These are phyloP conservation scores for Koerneria pararmatus DNA, from an alignment of 2,888 invertebrate species.

Conservation along the genomic window DNA sequence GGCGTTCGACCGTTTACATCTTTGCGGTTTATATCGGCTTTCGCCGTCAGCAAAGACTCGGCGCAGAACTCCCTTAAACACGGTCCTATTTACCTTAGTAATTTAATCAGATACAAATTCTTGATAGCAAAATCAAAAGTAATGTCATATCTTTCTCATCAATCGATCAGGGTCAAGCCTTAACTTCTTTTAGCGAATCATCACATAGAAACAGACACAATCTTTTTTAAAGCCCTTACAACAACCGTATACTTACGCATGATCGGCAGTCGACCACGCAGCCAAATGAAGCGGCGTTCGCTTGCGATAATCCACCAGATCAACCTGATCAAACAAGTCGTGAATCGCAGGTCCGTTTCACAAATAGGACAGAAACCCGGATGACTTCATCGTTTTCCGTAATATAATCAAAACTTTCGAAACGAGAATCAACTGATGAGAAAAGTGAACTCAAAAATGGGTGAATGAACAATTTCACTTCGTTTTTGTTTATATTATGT, in stretches of 20 bases:
- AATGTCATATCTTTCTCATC: not conserved
- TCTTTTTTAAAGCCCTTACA: too few relatives aligned
- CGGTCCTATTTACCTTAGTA: not conserved
- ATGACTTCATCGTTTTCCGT: too few relatives aligned
- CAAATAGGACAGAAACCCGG: too few relatives aligned
- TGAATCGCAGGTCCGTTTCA: too few relatives aligned
- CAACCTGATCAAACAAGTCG: slow-evolving; percentile 9
- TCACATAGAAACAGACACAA: too few relatives aligned
- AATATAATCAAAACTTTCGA: too few relatives aligned
- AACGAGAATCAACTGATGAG: too few relatives aligned
- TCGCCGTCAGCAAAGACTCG: slow-evolving; percentile 6
- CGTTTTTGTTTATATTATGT: too few relatives aligned
- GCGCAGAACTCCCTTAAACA: slow-evolving; percentile 22
- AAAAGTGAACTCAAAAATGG: too few relatives aligned
- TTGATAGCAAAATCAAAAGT: not conserved
- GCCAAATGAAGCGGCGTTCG: slow-evolving; percentile 22
- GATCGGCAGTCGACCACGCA: slow-evolving; percentile 14
- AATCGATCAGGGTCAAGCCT: not conserved
- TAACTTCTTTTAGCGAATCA: not conserved
- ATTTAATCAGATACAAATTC: not conserved
- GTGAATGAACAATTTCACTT: too few relatives aligned
- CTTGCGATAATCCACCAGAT: not conserved
- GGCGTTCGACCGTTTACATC: slow-evolving; percentile 27
- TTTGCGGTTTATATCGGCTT: not conserved
- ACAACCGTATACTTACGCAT: slow-evolving; percentile 7